Base-by-base conservation (phyloP, 2,888 invertebrate species). In the Tenthredo amoena region DNA sequence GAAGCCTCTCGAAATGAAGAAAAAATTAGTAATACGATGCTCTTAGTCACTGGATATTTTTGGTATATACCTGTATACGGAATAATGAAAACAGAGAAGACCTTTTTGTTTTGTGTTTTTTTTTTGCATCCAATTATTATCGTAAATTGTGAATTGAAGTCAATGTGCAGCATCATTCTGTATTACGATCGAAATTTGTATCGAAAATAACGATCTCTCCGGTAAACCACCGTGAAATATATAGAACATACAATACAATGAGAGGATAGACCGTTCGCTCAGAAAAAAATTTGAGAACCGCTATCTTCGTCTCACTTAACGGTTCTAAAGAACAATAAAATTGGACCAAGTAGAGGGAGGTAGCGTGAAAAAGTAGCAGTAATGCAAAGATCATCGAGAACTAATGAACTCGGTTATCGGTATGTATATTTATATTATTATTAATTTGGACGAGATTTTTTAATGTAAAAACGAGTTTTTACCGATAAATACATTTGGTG, bases 261-360 rank as follows among this genome's bases (percentile, higher is more conserved):
- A 37, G 71, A 71, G 15, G 5, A 34, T 34, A 1, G 65, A 9
- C 10, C 12, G 15, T 10, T 50, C 50, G 15, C 12, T 34, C 31
- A 31, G 7, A 68, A 31, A 34, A 68, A 2, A 40, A 10, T 18
- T 72, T 74, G 74, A 43, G 74, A 74, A 74, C 74, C 74, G 43
- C 74, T n/a, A 21, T 10, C 21, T n/a, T 26, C 15, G 26, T 43
- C 74, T n/a, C 26, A 43, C 74, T 74, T 74, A 74, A 74, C 74
- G 74, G 74, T 74, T 74, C 43, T 74, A 10, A 43, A 6, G 43
- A 74, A 12, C n/a, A 74, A 21, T 21, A 71, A 74, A 74, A 74
- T 74, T 43, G 43, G 26, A 21, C 43, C 10, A 43, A 74, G 21
- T 26, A 43, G 74, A 21, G 43, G 40, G 31, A 74, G 74, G 43